Conservation (phyloP, 2,797 vertebrate species). For the Argentina silus region DNA sequence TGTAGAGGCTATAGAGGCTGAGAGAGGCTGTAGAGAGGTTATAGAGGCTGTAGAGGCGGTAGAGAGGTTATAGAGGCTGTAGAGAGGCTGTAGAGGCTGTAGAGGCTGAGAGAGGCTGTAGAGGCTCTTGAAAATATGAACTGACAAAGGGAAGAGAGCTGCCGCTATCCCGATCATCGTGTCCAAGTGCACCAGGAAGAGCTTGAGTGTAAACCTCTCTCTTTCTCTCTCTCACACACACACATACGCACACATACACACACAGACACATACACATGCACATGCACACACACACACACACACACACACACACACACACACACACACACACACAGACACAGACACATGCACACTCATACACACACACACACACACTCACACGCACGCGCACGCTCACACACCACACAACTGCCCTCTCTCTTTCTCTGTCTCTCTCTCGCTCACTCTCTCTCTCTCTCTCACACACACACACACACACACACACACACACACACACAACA, state of each 20-base stretch:
- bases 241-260: background rate
- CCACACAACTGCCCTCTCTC: background rate
- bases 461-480: constrained; percentile 48
- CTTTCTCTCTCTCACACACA: background rate
- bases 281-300: background rate
- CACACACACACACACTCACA: no score
- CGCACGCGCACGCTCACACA: no score
- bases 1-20: constrained; percentile 55
- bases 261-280: no score
- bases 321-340: background rate
- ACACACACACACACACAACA: constrained; percentile 54
- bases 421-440: constrained; percentile 37
- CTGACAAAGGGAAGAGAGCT: constrained; percentile 68
- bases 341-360: background rate
- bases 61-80: constrained; percentile 14
- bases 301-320: background rate
- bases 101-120: constrained; percentile 65
- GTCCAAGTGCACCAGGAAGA: constrained; percentile 67
- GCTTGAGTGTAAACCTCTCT: constrained; percentile 48
- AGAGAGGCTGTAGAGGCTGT: constrained; percentile 32
- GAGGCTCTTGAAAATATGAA: constrained; percentile 76
- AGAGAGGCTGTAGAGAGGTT: no score
- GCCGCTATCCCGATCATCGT: constrained; percentile 67
- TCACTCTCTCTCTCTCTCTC: constrained; percentile 44
- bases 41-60: background rate